These are phyloP conservation scores for Meiosimyza platycephala DNA, from an alignment of 2,888 invertebrate genomes.

Conservation along the genomic window DNA sequence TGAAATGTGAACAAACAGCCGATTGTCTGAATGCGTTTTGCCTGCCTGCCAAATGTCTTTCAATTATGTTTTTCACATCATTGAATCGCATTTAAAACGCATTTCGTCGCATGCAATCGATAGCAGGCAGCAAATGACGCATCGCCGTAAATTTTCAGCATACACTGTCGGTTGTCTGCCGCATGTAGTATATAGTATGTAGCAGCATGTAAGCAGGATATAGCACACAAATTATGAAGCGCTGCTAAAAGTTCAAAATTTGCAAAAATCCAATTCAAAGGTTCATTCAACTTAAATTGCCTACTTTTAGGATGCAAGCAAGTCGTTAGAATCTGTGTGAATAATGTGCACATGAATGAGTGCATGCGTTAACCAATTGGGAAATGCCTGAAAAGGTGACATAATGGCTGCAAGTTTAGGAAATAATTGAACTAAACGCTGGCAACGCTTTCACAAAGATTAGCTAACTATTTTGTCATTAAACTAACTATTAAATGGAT, in stretches of 20 bases:
- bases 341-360: too few species aligned
- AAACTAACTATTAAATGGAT: too few species aligned
- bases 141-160: neutral
- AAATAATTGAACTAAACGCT: too few species aligned
- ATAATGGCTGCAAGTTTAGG: too few species aligned
- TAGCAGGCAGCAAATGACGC: neutral
- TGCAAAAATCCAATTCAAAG: conserved; percentile 3
- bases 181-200: neutral
- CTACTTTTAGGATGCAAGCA: conserved; percentile 4
- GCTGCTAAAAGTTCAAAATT: conserved; percentile 10
- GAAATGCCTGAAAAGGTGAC: too few species aligned
- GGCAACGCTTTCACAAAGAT: too few species aligned
- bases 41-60: conserved; percentile 19
- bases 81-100: conserved; percentile 33
- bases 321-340: too few species aligned
- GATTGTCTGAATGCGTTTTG: neutral
- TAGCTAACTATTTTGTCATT: too few species aligned
- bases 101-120: conserved; percentile 7
- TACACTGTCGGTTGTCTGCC: neutral
- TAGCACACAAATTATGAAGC: too few species aligned
- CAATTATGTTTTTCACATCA: conserved; percentile 27
- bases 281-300: conserved; percentile 19
- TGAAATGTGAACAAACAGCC: neutral
- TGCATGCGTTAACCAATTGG: too few species aligned
- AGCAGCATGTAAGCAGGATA: neutral